A percentile compares a stretch with the other conserved stretches of the same genome.
phyloP scores from a whole-genome alignment of 2,797 vertebrate genomes.

The Anabacerthia variegaticeps region DNA sequence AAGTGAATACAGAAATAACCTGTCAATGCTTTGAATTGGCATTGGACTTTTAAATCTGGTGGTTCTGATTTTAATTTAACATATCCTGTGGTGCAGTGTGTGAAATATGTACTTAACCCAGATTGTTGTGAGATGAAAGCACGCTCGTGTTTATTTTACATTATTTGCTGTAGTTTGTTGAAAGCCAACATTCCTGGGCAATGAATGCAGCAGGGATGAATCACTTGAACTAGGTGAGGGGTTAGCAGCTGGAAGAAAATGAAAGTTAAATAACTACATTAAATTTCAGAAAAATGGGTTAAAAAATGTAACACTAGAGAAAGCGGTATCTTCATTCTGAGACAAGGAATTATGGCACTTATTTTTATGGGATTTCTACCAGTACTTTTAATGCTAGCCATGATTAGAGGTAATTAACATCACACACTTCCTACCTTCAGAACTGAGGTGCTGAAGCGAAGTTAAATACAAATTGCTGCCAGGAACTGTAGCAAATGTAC shows the following conservation, averaged over 20 bases:
- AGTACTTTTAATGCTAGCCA: background rate
- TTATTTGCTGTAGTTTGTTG: constrained; percentile 76
- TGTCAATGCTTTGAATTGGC: constrained; percentile 58
- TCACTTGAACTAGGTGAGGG: constrained; percentile 82
- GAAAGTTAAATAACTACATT: constrained; percentile 56
- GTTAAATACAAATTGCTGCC: background rate
- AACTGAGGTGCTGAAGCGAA: background rate
- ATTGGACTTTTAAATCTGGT: constrained; percentile 61
- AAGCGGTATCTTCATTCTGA: background rate
- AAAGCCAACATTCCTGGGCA: constrained; percentile 78
- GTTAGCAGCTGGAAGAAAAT: constrained; percentile 70
- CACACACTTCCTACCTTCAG: background rate
- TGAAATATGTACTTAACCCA: constrained; percentile 80
- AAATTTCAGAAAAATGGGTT: constrained; percentile 47
- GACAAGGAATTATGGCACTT: background rate
- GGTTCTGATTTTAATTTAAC: constrained; percentile 82
- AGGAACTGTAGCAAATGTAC: background rate
- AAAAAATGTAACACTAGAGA: background rate
- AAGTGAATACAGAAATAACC: constrained; percentile 69
- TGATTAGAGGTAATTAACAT: background rate
- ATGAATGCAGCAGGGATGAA: constrained; percentile 76
- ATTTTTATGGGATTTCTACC: background rate
- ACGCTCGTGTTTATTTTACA: constrained; percentile 78
- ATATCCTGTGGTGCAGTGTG: constrained; percentile 80
- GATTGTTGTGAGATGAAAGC: constrained; percentile 79